These are phyloP conservation scores for Nerophis lumbriciformis DNA, from an alignment of 2,113 vertebrate genomes.

Conservation along the genomic window DNA sequence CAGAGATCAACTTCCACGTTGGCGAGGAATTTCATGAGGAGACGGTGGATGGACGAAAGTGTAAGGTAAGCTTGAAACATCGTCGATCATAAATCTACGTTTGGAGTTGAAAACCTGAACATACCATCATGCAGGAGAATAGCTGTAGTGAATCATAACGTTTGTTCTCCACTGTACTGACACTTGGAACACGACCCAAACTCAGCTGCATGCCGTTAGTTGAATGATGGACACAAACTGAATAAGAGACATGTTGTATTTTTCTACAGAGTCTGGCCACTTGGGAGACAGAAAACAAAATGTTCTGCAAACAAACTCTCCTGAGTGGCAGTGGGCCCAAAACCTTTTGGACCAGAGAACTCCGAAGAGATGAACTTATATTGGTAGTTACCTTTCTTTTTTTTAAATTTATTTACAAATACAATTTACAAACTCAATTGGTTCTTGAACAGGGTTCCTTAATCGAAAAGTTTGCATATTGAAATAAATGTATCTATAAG, in stretches of 20 bases:
- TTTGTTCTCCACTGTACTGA: not conserved
- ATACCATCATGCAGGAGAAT: not conserved
- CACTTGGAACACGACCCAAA: not conserved
- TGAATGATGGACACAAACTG: not conserved
- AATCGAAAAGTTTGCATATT: too few relatives aligned
- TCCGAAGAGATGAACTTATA: slow-evolving; percentile 88
- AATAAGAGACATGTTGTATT: not conserved
- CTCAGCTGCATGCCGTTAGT: not conserved
- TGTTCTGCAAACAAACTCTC: slow-evolving; percentile 90
- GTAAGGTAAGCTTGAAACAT: slow-evolving; percentile 75
- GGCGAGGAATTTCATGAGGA: slow-evolving; percentile 94
- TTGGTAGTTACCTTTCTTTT: slow-evolving; percentile 76
- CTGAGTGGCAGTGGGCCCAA: slow-evolving; percentile 85
- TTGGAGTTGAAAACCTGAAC: too few relatives aligned
- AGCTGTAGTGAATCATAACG: not conserved
- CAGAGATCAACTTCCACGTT: slow-evolving; percentile 89
- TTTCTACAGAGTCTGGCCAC: slow-evolving; percentile 85
- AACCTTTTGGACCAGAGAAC: slow-evolving; percentile 93
- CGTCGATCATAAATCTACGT: too few relatives aligned
- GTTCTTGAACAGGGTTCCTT: too few relatives aligned
- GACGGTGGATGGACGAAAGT: slow-evolving; percentile 94
- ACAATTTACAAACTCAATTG: too few relatives aligned
- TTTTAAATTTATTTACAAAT: too few relatives aligned
- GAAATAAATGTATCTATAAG: too few relatives aligned
- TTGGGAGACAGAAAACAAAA: slow-evolving; percentile 96